Evolutionary conservation across 1,140 invertebrate genomes (phyloP).

Genomic region (Pantala flavescens): DNA sequence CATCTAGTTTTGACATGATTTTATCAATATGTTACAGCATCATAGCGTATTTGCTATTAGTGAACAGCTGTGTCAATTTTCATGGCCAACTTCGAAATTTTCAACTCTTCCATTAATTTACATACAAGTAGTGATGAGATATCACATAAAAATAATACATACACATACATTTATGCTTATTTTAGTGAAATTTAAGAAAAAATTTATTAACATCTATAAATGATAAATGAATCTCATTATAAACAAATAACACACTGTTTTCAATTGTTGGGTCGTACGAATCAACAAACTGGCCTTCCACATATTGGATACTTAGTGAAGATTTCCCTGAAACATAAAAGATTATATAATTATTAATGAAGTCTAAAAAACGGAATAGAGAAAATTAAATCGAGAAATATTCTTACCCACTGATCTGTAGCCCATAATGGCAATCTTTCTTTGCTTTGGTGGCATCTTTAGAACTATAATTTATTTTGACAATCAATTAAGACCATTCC

Average conservation of each 20-base stretch:
- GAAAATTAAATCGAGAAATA: slow-evolving; percentile 15
- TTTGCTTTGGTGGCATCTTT: slow-evolving; percentile 73
- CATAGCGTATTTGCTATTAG: no score
- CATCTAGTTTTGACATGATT: no score
- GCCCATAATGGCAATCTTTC: slow-evolving; percentile 95
- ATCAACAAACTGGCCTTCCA: slow-evolving; percentile 96
- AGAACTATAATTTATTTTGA: background rate
- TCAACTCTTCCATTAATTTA: no score
- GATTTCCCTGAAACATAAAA: slow-evolving; percentile 72
- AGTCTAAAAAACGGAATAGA: no score
- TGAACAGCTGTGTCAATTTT: no score
- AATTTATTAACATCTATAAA: background rate
- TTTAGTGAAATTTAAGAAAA: no score
- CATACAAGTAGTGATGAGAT: no score
- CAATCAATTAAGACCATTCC: background rate
- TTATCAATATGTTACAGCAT: no score
- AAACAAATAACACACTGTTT: slow-evolving; percentile 66
- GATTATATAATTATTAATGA: no score
- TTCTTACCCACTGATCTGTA: slow-evolving; percentile 87
- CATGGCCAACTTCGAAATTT: no score
- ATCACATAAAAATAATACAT: no score
- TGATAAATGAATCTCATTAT: background rate
- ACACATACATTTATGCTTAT: no score
- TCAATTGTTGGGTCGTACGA: slow-evolving; percentile 98
- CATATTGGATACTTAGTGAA: slow-evolving; percentile 93